Percentiles rank a stretch among this genome's conserved stretches.
phyloP scores from a whole-genome alignment of 2,888 invertebrate species.

The Actias luna region DNA sequence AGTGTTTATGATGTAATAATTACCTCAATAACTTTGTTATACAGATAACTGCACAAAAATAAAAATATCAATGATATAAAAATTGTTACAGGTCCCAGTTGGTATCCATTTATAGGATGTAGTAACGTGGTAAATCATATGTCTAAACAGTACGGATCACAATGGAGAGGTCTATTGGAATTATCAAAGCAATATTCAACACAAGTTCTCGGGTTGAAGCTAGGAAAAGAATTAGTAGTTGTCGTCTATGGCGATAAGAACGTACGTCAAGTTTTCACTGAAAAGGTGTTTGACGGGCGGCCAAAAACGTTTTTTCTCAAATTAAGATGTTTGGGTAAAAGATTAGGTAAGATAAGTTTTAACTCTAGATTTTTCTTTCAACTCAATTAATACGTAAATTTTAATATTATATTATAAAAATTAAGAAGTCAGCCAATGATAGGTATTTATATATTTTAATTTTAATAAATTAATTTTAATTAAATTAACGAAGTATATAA shows the following conservation, averaged over 20 bases:
- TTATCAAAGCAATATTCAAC: constrained; percentile 82
- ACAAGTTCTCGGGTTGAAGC: constrained; percentile 84
- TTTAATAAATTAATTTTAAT: too few relatives aligned
- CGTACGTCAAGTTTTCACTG: constrained; percentile 82
- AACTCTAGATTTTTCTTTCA: background rate
- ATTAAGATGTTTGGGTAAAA: constrained; percentile 84
- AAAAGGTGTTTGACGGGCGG: constrained; percentile 85
- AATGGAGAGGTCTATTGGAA: constrained; percentile 83
- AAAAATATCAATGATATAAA: background rate
- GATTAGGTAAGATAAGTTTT: constrained; percentile 79
- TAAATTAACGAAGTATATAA: too few relatives aligned
- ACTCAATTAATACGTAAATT: too few relatives aligned
- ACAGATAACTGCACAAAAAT: too few relatives aligned
- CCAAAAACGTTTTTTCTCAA: constrained; percentile 87
- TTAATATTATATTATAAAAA: too few relatives aligned
- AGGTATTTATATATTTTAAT: too few relatives aligned
- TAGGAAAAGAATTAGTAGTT: constrained; percentile 83
- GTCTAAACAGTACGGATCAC: constrained; percentile 56
- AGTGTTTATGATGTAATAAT: too few relatives aligned
- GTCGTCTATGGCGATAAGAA: constrained; percentile 83
- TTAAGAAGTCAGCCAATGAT: too few relatives aligned
- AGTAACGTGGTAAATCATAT: constrained; percentile 47
- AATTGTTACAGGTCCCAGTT: constrained; percentile 59
- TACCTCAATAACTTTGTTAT: too few relatives aligned
- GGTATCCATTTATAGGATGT: constrained; percentile 68